Base-by-base conservation (phyloP, 2,888 invertebrate species). In the Miltochrista miniata region DNA sequence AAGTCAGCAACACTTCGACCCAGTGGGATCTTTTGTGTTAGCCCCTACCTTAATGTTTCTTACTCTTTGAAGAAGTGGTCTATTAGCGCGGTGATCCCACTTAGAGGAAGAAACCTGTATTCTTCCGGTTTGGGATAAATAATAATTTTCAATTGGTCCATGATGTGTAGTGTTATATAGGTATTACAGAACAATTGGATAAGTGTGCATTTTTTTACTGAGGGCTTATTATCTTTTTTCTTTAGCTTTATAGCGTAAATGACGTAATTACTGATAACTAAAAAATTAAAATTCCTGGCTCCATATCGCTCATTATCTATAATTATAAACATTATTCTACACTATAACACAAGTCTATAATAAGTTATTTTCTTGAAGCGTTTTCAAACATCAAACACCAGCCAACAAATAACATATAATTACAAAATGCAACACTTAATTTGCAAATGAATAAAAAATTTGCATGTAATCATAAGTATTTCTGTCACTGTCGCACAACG, bases 381-480 rank as follows among this genome's bases (percentile, higher is more conserved):
- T 70, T 68, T 70, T 68, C 39, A 53, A 66, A 61, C 66, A 64
- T 63, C 61, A 45, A 70, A 62, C 56, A 68, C 76, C 75, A 80
- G 76, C 68, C 55, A 42, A 74, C 72, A 80, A 84, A 85, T 85
- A 84, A 81, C 78, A 87, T 81, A 83, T 87, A 89, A 89, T 88
- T 86, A 87, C 82, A 76, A 82, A 84, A 86, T 85, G 83, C 84
- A 85, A 78, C 73, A 79, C 79, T 84, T 85, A 83, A 85, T 90
- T 85, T 87, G 83, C 87, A 83, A 86, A 79, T 86, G 84, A 85
- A 87, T 84, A 83, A 86, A 85, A 88, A 87, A 87, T 85, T 87
- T 87, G 85, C 89, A 90, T 89, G 77, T 83, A 71, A 83, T 84
- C 73, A 78, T 81, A 77, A 80, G 74, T 60, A 56, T 56, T 66